Evolutionary conservation across 2,888 invertebrate species (phyloP), one percentile per base, ranked within the genome.

Genomic region (Mantis religiosa): DNA sequence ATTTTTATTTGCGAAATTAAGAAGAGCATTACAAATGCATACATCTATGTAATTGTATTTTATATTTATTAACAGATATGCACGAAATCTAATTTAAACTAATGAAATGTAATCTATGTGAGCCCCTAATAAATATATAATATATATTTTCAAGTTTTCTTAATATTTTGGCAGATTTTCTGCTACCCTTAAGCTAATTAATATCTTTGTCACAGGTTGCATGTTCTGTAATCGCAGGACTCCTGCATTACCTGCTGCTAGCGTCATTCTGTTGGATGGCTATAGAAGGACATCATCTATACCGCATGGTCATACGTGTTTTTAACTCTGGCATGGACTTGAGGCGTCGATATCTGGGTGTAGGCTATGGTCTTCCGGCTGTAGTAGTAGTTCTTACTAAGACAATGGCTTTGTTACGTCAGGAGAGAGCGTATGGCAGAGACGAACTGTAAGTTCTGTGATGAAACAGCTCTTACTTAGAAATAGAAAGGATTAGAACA

Each of bases 211-310:
- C 81, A 28, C 88, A 91, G 91, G 89, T 54, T n/a, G 89, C 91
- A 15, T 94, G 94, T 91, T 91, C 92, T 0, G 91, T 92, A 9
- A 92, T 94, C 28, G 94, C 94, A 7, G 92, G 93, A 2, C 89
- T 93, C 12, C 92, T 94, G 6, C 94, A 94, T 90, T 94, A 93
- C 91, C 92, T 93, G 90, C 93, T 94, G 91, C 92, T 94, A 84
- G 92, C 93, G 9, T 92, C 94, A 0, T 94, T 94, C 91, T 92
- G 92, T 87, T 94, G 94, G 94, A 94, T 94, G 94, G 92, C 93
- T 88, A 91, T 94, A 85, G 94, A 94, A 91, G 94, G 94, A 3
- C 92, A 94, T 28, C 94, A 94, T 91, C 92, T 94, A 28, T 94
- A 94, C 91, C 92, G 93, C 88, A 93, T 94, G 93, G 92, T 94